Conservation (phyloP, 1,140 invertebrate genomes). For the Solenopsis fugax region DNA sequence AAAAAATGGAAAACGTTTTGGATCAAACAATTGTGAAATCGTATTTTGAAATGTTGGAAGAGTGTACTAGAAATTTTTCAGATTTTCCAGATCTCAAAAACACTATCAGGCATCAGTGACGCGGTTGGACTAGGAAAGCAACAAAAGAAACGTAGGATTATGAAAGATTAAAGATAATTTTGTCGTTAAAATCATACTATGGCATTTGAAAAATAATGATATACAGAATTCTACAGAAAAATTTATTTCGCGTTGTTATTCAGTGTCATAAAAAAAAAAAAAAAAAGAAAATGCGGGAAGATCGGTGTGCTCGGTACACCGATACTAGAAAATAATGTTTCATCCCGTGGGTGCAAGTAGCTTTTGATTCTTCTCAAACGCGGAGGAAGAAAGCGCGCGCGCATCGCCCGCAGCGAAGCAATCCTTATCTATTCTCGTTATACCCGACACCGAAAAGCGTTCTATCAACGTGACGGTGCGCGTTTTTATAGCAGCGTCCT, state of each 20-base stretch:
- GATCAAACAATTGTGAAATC: too few relatives aligned
- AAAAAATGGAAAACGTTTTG: too few relatives aligned
- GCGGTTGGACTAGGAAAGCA: too few relatives aligned
- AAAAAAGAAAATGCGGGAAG: neutral
- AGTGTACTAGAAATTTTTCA: too few relatives aligned
- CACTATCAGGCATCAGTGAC: too few relatives aligned
- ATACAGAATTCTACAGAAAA: too few relatives aligned
- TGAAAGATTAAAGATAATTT: neutral
- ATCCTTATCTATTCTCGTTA: slow-evolving; percentile 61
- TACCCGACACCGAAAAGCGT: slow-evolving; percentile 54
- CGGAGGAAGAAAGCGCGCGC: slow-evolving; percentile 11
- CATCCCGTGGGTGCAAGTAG: neutral
- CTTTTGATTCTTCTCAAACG: slow-evolving; percentile 16
- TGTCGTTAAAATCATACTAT: neutral
- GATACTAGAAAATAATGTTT: slow-evolving; percentile 40
- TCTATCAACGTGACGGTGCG: slow-evolving; percentile 50
- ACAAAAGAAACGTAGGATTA: too few relatives aligned
- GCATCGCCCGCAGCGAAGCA: slow-evolving; percentile 42
- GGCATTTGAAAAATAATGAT: too few relatives aligned
- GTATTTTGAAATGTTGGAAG: too few relatives aligned
- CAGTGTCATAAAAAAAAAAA: neutral
- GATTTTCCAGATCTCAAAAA: too few relatives aligned
- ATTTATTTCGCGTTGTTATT: neutral
- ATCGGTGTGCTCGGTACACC: neutral
- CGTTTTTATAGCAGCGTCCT: slow-evolving; percentile 57